Conservation (phyloP, 2,797 vertebrate species). For the Chelon auratus region DNA sequence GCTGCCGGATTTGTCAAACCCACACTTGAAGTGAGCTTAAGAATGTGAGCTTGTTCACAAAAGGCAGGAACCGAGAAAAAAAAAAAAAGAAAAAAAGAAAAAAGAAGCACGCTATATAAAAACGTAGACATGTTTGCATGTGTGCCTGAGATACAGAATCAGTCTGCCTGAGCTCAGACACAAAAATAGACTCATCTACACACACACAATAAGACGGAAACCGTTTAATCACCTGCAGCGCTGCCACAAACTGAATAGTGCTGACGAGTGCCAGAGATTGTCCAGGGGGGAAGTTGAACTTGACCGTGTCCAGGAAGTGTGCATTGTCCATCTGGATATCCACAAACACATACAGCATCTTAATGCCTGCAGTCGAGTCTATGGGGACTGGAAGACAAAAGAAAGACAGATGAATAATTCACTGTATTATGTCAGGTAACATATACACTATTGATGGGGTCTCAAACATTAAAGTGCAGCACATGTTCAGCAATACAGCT, state of each 20-base stretch:
- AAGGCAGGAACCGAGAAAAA: conserved; percentile 24
- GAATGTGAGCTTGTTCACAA: conserved; percentile 43
- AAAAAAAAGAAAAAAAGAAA: no score
- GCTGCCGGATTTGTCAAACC: conserved; percentile 67
- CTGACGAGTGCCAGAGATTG: conserved; percentile 93
- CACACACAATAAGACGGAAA: conserved; percentile 7
- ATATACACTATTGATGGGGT: conserved; percentile 58
- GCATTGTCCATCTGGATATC: conserved; percentile 95
- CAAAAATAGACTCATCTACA: background rate
- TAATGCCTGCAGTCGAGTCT: conserved; percentile 89
- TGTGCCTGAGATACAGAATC: background rate
- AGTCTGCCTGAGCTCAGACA: background rate
- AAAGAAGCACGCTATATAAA: conserved; percentile 4
- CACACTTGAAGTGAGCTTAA: conserved; percentile 71
- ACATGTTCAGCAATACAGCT: conserved; percentile 33
- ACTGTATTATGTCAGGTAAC: conserved; percentile 62
- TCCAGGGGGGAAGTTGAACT: conserved; percentile 89
- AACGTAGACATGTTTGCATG: conserved; percentile 1
- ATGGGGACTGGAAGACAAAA: conserved; percentile 89
- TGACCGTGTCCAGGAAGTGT: conserved; percentile 94
- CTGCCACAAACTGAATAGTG: conserved; percentile 98
- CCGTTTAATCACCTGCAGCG: conserved; percentile 89
- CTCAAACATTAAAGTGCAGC: conserved; percentile 43
- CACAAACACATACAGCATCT: conserved; percentile 98
- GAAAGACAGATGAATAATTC: conserved; percentile 67